These are phyloP conservation scores for Euproctis similis DNA, from an alignment of 2,888 invertebrate genomes.

Conservation along the genomic window DNA sequence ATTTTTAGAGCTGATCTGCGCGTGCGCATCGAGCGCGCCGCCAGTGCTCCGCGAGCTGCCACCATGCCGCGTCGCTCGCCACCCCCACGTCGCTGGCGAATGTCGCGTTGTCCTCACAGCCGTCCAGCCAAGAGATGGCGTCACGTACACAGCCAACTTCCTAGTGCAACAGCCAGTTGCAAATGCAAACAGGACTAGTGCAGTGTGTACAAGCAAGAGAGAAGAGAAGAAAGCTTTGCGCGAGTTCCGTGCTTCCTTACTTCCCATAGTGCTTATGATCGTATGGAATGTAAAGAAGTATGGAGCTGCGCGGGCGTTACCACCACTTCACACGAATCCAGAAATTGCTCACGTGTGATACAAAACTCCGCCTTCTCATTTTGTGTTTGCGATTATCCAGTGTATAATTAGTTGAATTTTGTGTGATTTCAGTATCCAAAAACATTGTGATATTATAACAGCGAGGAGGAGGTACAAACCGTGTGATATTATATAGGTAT, in stretches of 20 bases:
- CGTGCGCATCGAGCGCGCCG: conserved; percentile 66
- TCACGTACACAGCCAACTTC: conserved; percentile 23
- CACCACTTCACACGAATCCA: conserved; percentile 42
- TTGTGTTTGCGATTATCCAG: conserved; percentile 30
- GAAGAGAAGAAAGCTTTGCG: conserved; percentile 71
- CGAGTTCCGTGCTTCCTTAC: conserved; percentile 96
- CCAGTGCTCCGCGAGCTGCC: conserved; percentile 67
- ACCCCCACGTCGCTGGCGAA: conserved; percentile 37
- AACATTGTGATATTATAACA: too few relatives aligned
- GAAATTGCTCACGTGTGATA: conserved; percentile 39
- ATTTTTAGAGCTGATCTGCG: conserved; percentile 75
- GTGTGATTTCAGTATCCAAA: too few relatives aligned
- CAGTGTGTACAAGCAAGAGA: conserved; percentile 32
- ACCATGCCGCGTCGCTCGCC: conserved; percentile 66
- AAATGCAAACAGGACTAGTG: conserved; percentile 18
- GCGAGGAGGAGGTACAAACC: too few relatives aligned
- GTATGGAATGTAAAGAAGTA: conserved; percentile 99
- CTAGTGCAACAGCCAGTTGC: conserved; percentile 21
- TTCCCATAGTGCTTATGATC: conserved; percentile 90
- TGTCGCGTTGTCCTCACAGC: conserved; percentile 30
- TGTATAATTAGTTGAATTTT: too few relatives aligned
- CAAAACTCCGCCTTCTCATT: conserved; percentile 29
- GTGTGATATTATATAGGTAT: too few relatives aligned
- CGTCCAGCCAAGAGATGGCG: conserved; percentile 41
- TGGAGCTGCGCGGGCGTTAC: conserved; percentile 81